These are phyloP conservation scores for Ardeotis arabs DNA, from an alignment of 2,113 vertebrate species.

Conservation along the genomic window DNA sequence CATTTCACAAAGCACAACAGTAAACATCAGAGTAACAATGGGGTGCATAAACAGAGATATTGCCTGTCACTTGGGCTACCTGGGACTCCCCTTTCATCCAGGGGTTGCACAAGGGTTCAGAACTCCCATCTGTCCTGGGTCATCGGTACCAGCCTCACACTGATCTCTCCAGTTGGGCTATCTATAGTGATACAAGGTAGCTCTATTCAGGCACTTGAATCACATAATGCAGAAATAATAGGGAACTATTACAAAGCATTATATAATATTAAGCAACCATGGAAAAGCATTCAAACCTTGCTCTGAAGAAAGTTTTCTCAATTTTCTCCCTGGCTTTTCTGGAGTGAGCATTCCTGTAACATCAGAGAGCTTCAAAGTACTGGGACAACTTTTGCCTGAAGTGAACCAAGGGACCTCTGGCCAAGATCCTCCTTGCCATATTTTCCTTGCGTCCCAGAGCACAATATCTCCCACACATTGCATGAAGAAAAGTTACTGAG, in stretches of 20 bases:
- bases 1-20: not conserved
- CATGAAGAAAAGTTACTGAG: not conserved
- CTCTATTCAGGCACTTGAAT: not conserved
- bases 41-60: not conserved
- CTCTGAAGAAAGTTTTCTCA: not conserved
- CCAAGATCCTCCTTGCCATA: not conserved
- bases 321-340: not conserved
- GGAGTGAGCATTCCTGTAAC: not conserved
- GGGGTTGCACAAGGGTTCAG: not conserved
- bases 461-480: not conserved
- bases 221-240: not conserved
- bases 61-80: not conserved
- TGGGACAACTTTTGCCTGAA: not conserved
- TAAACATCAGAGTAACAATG: accelerated
- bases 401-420: not conserved
- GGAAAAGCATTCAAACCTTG: not conserved
- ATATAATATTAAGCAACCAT: not conserved
- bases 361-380: not conserved
- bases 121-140: not conserved
- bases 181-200: not conserved
- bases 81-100: not conserved
- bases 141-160: not conserved
- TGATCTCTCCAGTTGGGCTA: accelerated
- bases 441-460: not conserved
- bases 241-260: not conserved